These are phyloP conservation scores for Poeciliopsis presidionis DNA, from an alignment of 2,797 vertebrate genomes.

Conservation along the genomic window DNA sequence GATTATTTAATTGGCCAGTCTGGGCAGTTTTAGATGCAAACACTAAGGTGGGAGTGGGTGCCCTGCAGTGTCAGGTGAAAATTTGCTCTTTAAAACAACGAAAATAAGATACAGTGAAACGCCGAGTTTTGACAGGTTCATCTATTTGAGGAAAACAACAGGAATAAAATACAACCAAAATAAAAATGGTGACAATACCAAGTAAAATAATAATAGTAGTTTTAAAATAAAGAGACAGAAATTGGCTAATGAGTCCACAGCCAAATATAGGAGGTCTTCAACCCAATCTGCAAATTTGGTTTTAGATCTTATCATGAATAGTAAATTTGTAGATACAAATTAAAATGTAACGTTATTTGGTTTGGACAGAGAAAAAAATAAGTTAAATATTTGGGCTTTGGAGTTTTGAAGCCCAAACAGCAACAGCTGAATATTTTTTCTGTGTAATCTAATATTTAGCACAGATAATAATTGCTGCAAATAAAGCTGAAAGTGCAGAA, in stretches of 20 bases:
- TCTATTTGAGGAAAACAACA: background rate
- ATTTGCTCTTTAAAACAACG: background rate
- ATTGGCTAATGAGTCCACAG: background rate
- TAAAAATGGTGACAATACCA: background rate
- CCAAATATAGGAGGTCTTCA: background rate
- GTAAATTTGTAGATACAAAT: background rate
- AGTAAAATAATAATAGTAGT: background rate
- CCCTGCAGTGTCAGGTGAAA: background rate
- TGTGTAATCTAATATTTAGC: constrained; percentile 1
- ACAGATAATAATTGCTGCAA: constrained; percentile 20
- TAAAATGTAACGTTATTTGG: constrained; percentile 7
- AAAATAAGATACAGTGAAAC: background rate
- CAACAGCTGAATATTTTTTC: constrained; percentile 60
- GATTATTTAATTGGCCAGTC: background rate
- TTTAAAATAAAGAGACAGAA: background rate
- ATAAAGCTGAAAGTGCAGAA: constrained; percentile 43
- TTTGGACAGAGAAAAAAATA: background rate
- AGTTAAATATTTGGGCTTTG: background rate
- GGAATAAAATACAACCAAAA: background rate
- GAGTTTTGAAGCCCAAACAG: constrained; percentile 15
- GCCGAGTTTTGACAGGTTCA: background rate
- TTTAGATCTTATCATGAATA: background rate
- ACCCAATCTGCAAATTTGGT: background rate
- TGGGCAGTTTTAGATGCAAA: background rate
- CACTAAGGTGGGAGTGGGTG: background rate